Evolutionary conservation across 1,140 invertebrate species (phyloP).

Genomic region (Drosophila setifemur): DNA sequence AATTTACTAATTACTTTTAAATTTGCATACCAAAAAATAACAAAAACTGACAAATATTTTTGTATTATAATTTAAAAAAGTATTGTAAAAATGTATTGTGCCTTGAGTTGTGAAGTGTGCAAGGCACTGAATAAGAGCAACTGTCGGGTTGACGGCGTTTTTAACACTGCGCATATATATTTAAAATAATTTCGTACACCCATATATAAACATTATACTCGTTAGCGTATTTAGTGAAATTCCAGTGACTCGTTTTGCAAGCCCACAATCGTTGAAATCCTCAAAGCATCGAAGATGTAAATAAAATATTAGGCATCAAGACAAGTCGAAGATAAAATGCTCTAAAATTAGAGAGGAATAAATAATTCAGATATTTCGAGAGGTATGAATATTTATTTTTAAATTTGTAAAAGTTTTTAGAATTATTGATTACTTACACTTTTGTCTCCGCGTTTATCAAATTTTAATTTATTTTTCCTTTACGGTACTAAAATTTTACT

Average conservation of each 20-base stretch:
- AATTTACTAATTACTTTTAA: no score
- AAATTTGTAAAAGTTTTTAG: no score
- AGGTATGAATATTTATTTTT: no score
- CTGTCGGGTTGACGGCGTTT: conserved; percentile 26
- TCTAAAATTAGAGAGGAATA: neutral
- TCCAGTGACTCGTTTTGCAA: conserved; percentile 61
- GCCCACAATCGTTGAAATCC: conserved; percentile 18
- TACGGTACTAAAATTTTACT: no score
- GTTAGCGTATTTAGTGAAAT: conserved; percentile 35
- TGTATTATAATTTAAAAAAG: neutral
- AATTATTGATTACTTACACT: no score
- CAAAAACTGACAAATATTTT: no score
- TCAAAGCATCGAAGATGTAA: conserved; percentile 23
- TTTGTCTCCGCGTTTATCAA: no score
- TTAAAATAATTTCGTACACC: conserved; percentile 19
- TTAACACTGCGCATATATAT: conserved; percentile 36
- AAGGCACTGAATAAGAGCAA: conserved; percentile 45
- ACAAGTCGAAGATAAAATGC: conserved; percentile 8
- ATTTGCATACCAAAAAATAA: no score
- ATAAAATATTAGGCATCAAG: conserved; percentile 9
- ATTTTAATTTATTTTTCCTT: no score
- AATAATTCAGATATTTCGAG: no score
- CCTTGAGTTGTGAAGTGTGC: conserved; percentile 3
- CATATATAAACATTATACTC: conserved; percentile 33
- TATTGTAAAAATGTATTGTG: no score